phyloP scores from a whole-genome alignment of 35 echinoderm and acorn worm genomes.

The Amphiura filiformis region DNA sequence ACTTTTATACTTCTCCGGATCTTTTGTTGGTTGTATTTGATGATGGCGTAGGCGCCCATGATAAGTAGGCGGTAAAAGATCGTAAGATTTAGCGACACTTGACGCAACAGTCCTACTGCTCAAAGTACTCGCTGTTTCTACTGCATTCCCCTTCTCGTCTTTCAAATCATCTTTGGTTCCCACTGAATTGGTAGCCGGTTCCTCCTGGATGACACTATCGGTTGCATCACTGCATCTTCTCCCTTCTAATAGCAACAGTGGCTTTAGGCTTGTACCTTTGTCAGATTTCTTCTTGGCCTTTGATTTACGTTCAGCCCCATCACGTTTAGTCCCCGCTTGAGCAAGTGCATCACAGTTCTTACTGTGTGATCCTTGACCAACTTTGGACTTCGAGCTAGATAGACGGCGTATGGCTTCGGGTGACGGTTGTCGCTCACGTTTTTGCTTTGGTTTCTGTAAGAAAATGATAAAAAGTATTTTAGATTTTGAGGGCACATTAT shows the following conservation, averaged over 20 bases:
- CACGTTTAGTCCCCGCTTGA: not conserved
- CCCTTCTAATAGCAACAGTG: constrained; percentile 20
- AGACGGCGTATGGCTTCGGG: constrained; percentile 31
- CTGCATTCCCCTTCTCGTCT: not conserved
- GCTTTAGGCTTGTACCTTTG: not conserved
- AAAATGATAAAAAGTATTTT: not conserved
- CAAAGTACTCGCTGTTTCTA: constrained; percentile 32
- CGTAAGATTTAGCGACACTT: constrained; percentile 36
- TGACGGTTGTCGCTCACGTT: constrained; percentile 18
- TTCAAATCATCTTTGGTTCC: not conserved
- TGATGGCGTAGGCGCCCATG: not conserved
- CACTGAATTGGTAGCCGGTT: not conserved
- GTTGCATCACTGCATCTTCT: constrained; percentile 14
- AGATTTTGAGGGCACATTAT: too few species aligned
- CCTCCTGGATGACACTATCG: not conserved
- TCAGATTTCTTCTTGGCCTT: not conserved
- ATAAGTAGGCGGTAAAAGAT: constrained; percentile 15
- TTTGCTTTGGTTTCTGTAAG: constrained; percentile 31
- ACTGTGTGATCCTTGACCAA: constrained; percentile 29
- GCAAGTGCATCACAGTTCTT: constrained; percentile 51
- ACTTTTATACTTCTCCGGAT: constrained; percentile 37
- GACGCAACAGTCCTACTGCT: constrained; percentile 24
- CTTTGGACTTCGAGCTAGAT: constrained; percentile 13
- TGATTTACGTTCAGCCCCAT: not conserved
- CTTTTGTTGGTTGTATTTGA: not conserved